Base-by-base conservation (phyloP, 2,888 invertebrate species). In the Euzophera pinguis region DNA sequence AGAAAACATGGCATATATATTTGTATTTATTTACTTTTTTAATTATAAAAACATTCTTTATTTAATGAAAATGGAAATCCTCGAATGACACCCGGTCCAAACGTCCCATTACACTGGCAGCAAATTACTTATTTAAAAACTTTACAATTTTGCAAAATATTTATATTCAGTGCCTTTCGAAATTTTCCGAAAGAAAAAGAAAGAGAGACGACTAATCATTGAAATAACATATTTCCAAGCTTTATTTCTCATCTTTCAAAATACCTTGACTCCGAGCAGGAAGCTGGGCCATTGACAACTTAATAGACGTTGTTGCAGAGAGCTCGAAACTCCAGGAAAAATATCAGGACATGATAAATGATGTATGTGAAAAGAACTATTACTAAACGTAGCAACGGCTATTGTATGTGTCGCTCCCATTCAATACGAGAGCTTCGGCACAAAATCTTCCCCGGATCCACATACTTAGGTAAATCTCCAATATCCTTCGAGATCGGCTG, bases 381-480 rank as follows among this genome's bases (percentile, higher is more conserved):
- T 77, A 76, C 75, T 68, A 66, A 72, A 72, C 75, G 70, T 71
- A 72, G 66, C 64, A 69, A 63, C 65, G 69, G 70, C 73, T 62
- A 78, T 82, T 83, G 78, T 81, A 64, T 65, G 71, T 63, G 71
- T 67, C 65, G 67, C 67, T 69, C 66, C 70, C 62, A 69, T 71
- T 69, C 68, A 68, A 69, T 70, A 68, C 67, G 71, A 77, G 74
- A 78, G 75, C 77, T 76, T 65, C 67, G 68, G 70, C 71, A 78
- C 72, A 78, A 81, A 81, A 75, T 78, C 77, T 78, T 73, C 69
- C 61, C 69, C 75, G 80, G 81, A 81, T 84, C 75, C 75, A 76
- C 75, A 82, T 79, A 81, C 79, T 84, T 83, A 81, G 78, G 76
- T 81, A 84, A 84, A 87, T 84, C 84, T 81, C 74, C 80, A 82